Percentiles rank a stretch among this genome's conserved stretches.
phyloP scores from a whole-genome alignment of 2,888 invertebrate genomes.

The Mesorhabditis belari region DNA sequence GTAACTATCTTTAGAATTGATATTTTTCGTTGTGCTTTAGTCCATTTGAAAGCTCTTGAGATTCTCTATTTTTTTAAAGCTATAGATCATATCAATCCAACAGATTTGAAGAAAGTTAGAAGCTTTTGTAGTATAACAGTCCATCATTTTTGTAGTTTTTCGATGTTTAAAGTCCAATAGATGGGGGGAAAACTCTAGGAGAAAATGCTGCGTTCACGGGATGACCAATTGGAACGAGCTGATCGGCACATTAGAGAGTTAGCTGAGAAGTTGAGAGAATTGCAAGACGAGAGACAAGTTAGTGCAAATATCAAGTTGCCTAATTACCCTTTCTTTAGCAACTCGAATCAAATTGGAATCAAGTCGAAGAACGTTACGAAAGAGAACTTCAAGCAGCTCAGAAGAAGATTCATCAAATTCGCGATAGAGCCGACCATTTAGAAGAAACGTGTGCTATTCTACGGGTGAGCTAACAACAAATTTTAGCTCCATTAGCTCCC shows the following conservation, averaged over 20 bases:
- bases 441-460: neutral
- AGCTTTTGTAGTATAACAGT: too few species aligned
- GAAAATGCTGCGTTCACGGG: neutral
- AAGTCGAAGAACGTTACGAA: neutral
- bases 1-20: too few species aligned
- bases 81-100: too few species aligned
- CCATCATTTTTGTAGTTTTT: too few species aligned
- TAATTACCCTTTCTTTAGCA: neutral
- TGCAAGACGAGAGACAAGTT: neutral
- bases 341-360: neutral
- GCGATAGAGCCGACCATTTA: neutral
- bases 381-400: neutral
- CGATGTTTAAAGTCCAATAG: too few species aligned
- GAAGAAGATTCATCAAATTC: neutral
- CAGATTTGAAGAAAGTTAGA: too few species aligned
- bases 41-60: too few species aligned
- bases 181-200: too few species aligned
- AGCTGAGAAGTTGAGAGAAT: neutral
- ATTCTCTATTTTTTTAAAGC: too few species aligned
- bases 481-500: neutral
- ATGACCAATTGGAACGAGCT: neutral
- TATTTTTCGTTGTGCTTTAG: too few species aligned
- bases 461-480: neutral
- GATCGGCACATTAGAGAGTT: neutral
- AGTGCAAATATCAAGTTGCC: too few species aligned